A percentile compares a stretch with the other conserved stretches of the same genome.
Conservation (phyloP, 2,888 invertebrate genomes). For the Globia sparganii region DNA sequence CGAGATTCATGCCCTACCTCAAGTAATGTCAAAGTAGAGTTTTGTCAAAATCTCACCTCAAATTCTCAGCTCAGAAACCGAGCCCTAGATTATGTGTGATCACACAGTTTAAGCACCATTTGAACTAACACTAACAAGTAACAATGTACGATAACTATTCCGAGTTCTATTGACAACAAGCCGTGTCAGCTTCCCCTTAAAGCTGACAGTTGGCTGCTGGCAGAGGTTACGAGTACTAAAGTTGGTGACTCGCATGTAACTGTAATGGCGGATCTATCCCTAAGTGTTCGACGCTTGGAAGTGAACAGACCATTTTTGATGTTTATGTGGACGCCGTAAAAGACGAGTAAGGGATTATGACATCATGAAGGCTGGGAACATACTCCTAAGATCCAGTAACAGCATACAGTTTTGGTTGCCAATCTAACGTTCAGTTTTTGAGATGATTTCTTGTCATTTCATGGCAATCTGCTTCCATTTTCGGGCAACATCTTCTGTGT, state of each 20-base stretch:
- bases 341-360: background rate
- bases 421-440: too few species aligned
- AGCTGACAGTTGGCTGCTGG: background rate
- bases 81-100: background rate
- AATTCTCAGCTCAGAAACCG: background rate
- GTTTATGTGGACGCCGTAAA: slow-evolving; percentile 24
- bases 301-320: slow-evolving; percentile 1
- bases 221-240: slow-evolving; percentile 35
- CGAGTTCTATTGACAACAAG: slow-evolving; percentile 24
- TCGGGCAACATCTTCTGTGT: background rate
- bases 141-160: slow-evolving; percentile 37
- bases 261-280: slow-evolving; percentile 36
- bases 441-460: background rate
- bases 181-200: slow-evolving; percentile 27
- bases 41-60: background rate
- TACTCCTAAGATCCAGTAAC: background rate
- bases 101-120: slow-evolving; percentile 12
- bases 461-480: background rate
- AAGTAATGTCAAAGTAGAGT: too few species aligned
- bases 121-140: slow-evolving; percentile 39
- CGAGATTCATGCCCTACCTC: too few species aligned
- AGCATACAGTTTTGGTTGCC: background rate
- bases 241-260: slow-evolving; percentile 20
- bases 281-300: slow-evolving; percentile 8
- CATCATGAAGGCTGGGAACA: background rate